These are phyloP conservation scores for Drosophila guanche DNA, from an alignment of 1,140 invertebrate species.

Conservation along the genomic window DNA sequence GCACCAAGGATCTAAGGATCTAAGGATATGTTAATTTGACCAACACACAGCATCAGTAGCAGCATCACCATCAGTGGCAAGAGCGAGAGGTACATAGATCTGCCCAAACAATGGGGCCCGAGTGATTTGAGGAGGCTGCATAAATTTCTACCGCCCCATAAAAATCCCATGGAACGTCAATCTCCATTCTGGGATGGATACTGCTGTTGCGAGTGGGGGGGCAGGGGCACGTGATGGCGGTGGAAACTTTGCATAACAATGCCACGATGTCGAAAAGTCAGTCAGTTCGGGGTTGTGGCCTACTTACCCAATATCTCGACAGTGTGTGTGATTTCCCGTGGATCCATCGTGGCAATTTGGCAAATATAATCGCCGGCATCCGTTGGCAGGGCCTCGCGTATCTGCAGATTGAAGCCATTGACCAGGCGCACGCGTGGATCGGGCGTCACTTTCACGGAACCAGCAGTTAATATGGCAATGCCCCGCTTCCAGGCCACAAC, in stretches of 20 bases:
- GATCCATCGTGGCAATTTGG: conserved; percentile 86
- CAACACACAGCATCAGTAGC: conserved; percentile 34
- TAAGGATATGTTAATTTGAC: conserved; percentile 78
- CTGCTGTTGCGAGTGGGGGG: conserved; percentile 3
- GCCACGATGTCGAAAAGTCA: conserved; percentile 37
- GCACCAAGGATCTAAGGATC: conserved; percentile 48
- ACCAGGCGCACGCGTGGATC: conserved; percentile 85
- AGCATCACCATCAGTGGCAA: neutral
- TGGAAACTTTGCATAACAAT: conserved; percentile 74
- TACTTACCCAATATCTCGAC: conserved; percentile 86
- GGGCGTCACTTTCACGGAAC: conserved; percentile 85
- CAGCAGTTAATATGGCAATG: conserved; percentile 86
- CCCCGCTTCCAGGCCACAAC: conserved; percentile 86
- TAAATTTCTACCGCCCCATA: conserved; percentile 64
- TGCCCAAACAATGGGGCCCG: conserved; percentile 73
- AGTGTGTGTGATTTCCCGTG: conserved; percentile 86
- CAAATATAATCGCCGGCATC: conserved; percentile 87
- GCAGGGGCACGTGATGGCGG: conserved; percentile 1
- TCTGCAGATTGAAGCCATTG: conserved; percentile 85
- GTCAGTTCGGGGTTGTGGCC: conserved; percentile 16
- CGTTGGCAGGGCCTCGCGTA: conserved; percentile 85
- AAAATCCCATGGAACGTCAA: conserved; percentile 57
- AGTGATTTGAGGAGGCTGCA: conserved; percentile 73
- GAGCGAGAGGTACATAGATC: conserved; percentile 26
- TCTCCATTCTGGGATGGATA: conserved; percentile 11